Evolutionary conservation across 2,888 invertebrate species (phyloP).

Genomic region (Metacarcinus magister): DNA sequence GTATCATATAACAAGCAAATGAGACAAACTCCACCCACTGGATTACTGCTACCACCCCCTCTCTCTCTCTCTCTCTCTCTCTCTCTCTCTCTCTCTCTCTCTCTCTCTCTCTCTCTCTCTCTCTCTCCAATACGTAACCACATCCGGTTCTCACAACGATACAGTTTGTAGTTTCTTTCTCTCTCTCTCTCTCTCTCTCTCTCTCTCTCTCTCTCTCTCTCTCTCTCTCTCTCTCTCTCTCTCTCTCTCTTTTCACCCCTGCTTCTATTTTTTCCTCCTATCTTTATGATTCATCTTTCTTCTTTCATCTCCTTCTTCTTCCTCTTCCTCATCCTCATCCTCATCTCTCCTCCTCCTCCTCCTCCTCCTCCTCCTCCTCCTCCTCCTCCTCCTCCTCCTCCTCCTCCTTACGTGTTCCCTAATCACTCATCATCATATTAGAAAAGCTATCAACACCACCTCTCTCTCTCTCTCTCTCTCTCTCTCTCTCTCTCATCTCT

Average conservation of each 20-base stretch:
- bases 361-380: constrained; percentile 9
- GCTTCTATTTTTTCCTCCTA: not conserved
- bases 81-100: constrained; percentile 65
- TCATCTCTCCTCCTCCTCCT: not conserved
- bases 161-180: not conserved
- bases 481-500: not conserved
- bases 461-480: constrained; percentile 34
- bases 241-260: not conserved
- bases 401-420: not conserved
- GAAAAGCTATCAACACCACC: not conserved
- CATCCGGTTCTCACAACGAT: too few relatives aligned
- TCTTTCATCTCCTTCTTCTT: not conserved
- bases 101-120: constrained; percentile 57
- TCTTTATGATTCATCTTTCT: not conserved
- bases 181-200: constrained; percentile 64
- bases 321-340: not conserved
- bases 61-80: constrained; percentile 62
- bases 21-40: constrained; percentile 41
- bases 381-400: not conserved
- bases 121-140: not conserved
- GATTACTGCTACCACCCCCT: constrained; percentile 9
- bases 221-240: constrained; percentile 50
- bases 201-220: constrained; percentile 60
- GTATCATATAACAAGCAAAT: constrained; percentile 26
- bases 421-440: constrained; percentile 9